Evolutionary conservation across 2,888 invertebrate genomes (phyloP).

Genomic region (Lepidocyrtoides sp.): DNA sequence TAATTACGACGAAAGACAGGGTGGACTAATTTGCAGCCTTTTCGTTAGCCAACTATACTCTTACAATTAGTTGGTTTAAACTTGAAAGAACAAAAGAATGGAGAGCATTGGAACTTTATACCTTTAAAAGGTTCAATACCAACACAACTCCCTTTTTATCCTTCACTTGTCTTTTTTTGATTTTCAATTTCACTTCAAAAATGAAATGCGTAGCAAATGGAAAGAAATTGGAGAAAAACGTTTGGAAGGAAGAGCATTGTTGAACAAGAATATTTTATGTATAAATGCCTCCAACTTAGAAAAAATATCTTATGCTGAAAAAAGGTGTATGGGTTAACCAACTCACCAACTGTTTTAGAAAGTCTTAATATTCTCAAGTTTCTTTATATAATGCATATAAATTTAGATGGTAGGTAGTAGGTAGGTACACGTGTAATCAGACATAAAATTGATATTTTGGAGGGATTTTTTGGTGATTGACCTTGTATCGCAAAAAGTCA

Average conservation of each 20-base stretch:
- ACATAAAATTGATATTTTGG: background rate
- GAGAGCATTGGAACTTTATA: background rate
- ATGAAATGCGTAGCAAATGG: constrained; percentile 61
- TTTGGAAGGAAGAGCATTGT: background rate
- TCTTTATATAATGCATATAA: no score
- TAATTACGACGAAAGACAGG: background rate
- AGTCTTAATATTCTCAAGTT: no score
- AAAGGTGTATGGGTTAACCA: no score
- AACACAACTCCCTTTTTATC: background rate
- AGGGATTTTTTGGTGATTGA: constrained; percentile 31
- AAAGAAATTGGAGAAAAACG: constrained; percentile 46
- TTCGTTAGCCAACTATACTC: constrained; percentile 2
- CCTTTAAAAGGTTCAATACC: background rate
- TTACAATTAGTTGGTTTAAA: constrained; percentile 11
- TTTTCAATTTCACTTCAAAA: constrained; percentile 28
- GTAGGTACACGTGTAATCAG: background rate
- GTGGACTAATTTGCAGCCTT: constrained; percentile 41
- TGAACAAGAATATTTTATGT: no score
- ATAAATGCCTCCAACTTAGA: no score
- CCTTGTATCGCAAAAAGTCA: no score
- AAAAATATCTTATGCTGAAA: no score
- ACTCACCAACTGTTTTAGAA: no score
- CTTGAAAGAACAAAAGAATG: constrained; percentile 46
- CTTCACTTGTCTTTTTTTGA: constrained; percentile 33
- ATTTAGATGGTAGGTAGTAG: no score